Base-by-base conservation (phyloP, 2,888 invertebrate genomes). In the Pristionchus maxplancki region DNA sequence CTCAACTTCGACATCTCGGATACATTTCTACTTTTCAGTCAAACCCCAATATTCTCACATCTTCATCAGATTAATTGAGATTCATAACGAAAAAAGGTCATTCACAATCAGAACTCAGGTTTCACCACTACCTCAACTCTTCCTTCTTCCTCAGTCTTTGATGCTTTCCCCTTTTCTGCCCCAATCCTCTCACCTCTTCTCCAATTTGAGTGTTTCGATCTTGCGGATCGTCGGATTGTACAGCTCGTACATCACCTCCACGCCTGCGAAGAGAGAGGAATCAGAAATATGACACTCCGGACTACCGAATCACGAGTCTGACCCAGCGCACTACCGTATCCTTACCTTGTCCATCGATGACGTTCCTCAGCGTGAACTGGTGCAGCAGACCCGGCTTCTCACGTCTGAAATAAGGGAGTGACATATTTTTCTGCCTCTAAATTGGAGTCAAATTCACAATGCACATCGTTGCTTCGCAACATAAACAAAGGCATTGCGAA, bases 171-270 rank as follows among this genome's bases (percentile, higher is more conserved):
- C 28, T 62, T 62, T 28, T 62, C 3, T 53, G 13, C 53, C 53
- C 44, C 44, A 44, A 44, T 11, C 44, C 44, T 44, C 44, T 44
- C 50, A 88, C 88, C 99, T 96, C 95, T 97, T 98, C 95, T 99
- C 99, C 58, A 99, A 96, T 53, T 97, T 96, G 24, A 99, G 95
- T 2, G 98, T 97, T 95, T 98, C 97, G 58, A 99, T 97, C 94
- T 96, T 97, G 93, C 97, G 97, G 90, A 99, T 96, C 0, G 97
- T 96, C 24, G 99, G 99, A 95, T 98, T 98, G 94, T 99, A 99
- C 94, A 99, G 95, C 90, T 98, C 97, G 95, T 97, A 98, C 91
- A 96, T 95, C 92, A 97, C 96, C 95, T 97, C 97, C 83, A 96
- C 95, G 44, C 96, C 96, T 96, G 71, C 93, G 89, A n/a, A n/a